Evolutionary conservation across 2,113 vertebrate genomes (phyloP).

Genomic region (Zeus faber): DNA sequence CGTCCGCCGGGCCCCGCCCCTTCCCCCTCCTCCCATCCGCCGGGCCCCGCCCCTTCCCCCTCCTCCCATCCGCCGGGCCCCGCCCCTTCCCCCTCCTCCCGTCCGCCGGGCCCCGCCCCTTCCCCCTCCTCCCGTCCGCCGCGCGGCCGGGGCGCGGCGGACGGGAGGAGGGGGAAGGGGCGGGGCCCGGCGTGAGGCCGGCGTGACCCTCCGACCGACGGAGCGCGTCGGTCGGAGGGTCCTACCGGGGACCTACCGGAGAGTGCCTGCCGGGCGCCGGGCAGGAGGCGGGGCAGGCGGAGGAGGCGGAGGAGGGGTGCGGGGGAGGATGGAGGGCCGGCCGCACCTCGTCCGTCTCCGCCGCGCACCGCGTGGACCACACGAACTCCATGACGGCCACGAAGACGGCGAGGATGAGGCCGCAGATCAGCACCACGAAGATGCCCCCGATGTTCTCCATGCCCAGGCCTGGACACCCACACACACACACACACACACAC

Average conservation of each 20-base stretch:
- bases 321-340: slow-evolving; percentile 34
- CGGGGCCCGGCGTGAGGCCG: no score
- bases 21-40: no score
- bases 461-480: slow-evolving; percentile 70
- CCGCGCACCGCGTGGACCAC: slow-evolving; percentile 84
- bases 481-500: slow-evolving; percentile 7
- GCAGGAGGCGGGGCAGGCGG: slow-evolving; percentile 22
- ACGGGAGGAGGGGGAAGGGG: background rate
- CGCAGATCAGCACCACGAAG: slow-evolving; percentile 89
- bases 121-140: no score
- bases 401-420: slow-evolving; percentile 88
- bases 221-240: background rate
- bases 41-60: no score
- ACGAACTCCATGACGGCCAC: slow-evolving; percentile 91
- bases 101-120: no score
- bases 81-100: no score
- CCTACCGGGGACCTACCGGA: slow-evolving; percentile 43
- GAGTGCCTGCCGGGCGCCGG: slow-evolving; percentile 21
- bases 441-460: slow-evolving; percentile 93
- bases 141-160: background rate
- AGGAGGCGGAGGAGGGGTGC: slow-evolving; percentile 20
- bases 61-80: no score
- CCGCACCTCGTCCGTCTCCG: slow-evolving; percentile 85
- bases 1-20: no score
- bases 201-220: no score